Base-by-base conservation (phyloP, 2,797 vertebrate species). In the Malurus leucopterus region DNA sequence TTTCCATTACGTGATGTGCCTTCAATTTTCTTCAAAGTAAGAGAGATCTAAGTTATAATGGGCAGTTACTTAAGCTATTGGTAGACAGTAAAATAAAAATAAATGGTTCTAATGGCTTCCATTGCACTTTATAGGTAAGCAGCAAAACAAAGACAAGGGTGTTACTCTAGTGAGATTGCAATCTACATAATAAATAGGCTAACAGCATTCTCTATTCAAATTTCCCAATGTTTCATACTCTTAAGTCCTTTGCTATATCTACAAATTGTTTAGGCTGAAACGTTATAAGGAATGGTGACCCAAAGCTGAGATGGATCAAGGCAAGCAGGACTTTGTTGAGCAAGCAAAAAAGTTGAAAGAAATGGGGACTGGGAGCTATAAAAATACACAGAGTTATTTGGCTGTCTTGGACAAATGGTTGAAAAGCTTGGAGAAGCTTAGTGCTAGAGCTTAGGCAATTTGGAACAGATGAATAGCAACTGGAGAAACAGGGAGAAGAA, bases 21-120 rank as follows among this genome's bases (percentile, higher is more conserved):
- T 93, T 90, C 87, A 59, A 93, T 93, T 90, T 93, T 36, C 55
- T 86, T 63, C 19, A 49, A 55, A 87, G 44, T 15, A 47, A 50
- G 13, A 80, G 65, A 90, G 40, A 69, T 81, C 21, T 53, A 51
- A 75, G 50, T 74, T 89, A 41, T 83, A 90, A 83, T 51, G 78
- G n/a, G 43, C 54, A 65, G 67, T 90, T 89, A 76, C 82, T 86
- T 64, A 69, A 1, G 2, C 44, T 49, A 43, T 43, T 50, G 30
- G 70, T 69, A 87, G 58, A 49, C 24, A 84, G 58, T 67, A 85
- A 94, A 92, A 86, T 70, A 84, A 88, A 75, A 90, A 65, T 8
- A 77, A 93, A 72, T 78, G 7, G 8, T 77, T 72, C 44, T 78
- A 93, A 85, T 81, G 29, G 32, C 18, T 92, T 83, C 24, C 27